Conservation (phyloP, 2,888 invertebrate genomes). For the Encarsia formosa region DNA sequence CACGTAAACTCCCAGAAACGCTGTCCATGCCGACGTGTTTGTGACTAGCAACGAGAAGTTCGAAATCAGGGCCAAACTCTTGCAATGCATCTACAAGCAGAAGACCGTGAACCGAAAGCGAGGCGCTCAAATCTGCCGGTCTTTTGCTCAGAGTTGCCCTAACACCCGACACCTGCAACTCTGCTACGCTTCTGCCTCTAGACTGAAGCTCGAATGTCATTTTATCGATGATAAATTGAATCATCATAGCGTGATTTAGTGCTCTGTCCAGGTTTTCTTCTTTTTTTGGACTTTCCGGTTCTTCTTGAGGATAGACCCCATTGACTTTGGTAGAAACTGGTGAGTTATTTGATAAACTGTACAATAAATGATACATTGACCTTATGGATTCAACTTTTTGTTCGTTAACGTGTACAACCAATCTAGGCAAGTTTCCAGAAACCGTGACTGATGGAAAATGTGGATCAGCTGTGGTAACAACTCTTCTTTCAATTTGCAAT, state of each 20-base stretch:
- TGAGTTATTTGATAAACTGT: slow-evolving; percentile 37
- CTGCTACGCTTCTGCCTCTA: slow-evolving; percentile 83
- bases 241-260: slow-evolving; percentile 59
- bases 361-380: slow-evolving; percentile 55
- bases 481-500: slow-evolving; percentile 70
- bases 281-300: slow-evolving; percentile 44
- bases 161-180: slow-evolving; percentile 88
- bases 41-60: slow-evolving; percentile 89
- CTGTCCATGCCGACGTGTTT: slow-evolving; percentile 94
- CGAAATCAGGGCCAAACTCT: slow-evolving; percentile 93
- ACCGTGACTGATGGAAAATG: slow-evolving; percentile 80
- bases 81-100: slow-evolving; percentile 92
- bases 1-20: slow-evolving; percentile 84
- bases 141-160: slow-evolving; percentile 71
- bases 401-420: slow-evolving; percentile 88
- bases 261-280: slow-evolving; percentile 41
- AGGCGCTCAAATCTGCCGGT: slow-evolving; percentile 69
- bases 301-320: slow-evolving; percentile 24
- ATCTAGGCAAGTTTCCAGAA: slow-evolving; percentile 79
- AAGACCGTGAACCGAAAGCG: slow-evolving; percentile 87
- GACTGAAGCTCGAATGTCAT: slow-evolving; percentile 78
- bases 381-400: slow-evolving; percentile 72
- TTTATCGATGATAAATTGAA: slow-evolving; percentile 84
- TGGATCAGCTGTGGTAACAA: slow-evolving; percentile 79
- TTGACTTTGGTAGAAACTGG: slow-evolving; percentile 27